These are phyloP conservation scores for Mastigias papua DNA, from an alignment of 30 jellyfish, hydroid and myxozoan species.

Conservation along the genomic window DNA sequence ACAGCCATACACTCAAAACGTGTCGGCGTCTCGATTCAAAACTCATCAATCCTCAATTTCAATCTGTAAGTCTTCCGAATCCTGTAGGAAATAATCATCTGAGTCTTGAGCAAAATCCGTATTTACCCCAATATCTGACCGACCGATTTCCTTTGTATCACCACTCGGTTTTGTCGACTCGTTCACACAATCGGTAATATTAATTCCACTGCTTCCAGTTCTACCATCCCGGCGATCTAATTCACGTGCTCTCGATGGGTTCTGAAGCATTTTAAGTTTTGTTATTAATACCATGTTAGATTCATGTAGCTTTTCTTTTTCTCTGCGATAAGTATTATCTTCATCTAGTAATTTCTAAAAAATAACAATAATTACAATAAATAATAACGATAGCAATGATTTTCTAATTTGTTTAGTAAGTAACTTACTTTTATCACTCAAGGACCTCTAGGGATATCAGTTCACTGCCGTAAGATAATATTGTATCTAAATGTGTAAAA, in stretches of 20 bases:
- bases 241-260: background rate
- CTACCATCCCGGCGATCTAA: background rate
- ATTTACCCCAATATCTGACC: too few species aligned
- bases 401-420: too few species aligned
- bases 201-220: background rate
- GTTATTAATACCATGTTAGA: background rate
- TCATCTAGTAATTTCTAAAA: slow-evolving; percentile 19
- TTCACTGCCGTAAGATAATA: too few species aligned
- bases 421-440: too few species aligned
- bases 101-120: slow-evolving; percentile 9
- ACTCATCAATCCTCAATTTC: slow-evolving; percentile 21
- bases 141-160: slow-evolving; percentile 18
- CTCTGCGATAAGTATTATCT: slow-evolving; percentile 6
- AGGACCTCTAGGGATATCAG: too few species aligned
- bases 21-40: background rate
- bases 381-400: too few species aligned
- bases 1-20: background rate
- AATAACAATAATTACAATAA: too few species aligned
- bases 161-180: background rate
- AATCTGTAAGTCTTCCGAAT: slow-evolving; percentile 14
- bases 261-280: slow-evolving; percentile 6
- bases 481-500: too few species aligned
- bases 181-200: background rate
- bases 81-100: background rate
- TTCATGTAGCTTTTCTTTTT: slow-evolving; percentile 11